Base-by-base conservation (phyloP, 30 jellyfish, hydroid and myxozoan genomes). In the Pelagia noctiluca region DNA sequence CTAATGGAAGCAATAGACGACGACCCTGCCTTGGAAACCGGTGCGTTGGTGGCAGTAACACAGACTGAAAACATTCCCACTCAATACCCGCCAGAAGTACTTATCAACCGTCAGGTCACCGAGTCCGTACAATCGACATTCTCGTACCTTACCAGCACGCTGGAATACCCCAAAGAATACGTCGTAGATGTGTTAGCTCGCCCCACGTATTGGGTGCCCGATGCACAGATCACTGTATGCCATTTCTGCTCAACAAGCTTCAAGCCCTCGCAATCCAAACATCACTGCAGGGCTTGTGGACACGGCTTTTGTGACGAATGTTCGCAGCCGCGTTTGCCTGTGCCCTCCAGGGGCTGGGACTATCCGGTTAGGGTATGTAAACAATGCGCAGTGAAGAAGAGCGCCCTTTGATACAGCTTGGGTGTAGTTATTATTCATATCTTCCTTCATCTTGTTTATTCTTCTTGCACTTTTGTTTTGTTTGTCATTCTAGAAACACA, bases 281-380 rank as follows among this genome's bases (percentile, higher is more conserved):
- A 93, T 76, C 98, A 93, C 52, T 93, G 98, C 75, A 78, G 98
- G 16, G 84, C 94, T 29, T 93, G 98, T 57, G 98, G 98, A 13
- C 90, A 77, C 16, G 98, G 98, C 35, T 87, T 93, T 64, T 93
- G 98, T 69, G 96, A 88, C 53, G 80, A 54, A 19, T 93, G 98
- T 87, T 80, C 98, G 16, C 89, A 73, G 29, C 75, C 33, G 80
- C 74, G 98, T 68, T 80, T 82, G 62, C 96, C 98, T 38, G 98
- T 93, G 53, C 98, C 98, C 8, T 88, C 97, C 8, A 86, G 98
- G 38, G 98, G 98, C 52, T 93, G 98, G 98, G 95, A 93, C 82
- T 93, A 93, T 49, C 98, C 98, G 3, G 96, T 88, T 29, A 71
- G 98, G 35, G 97, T 93, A 32, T 93, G 98, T 75, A 90, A 87